A percentile compares a stretch with the other conserved stretches of the same genome.
These are phyloP conservation scores for Lutjanus campechanus DNA, from an alignment of 2,797 vertebrate species.

Conservation along the genomic window DNA sequence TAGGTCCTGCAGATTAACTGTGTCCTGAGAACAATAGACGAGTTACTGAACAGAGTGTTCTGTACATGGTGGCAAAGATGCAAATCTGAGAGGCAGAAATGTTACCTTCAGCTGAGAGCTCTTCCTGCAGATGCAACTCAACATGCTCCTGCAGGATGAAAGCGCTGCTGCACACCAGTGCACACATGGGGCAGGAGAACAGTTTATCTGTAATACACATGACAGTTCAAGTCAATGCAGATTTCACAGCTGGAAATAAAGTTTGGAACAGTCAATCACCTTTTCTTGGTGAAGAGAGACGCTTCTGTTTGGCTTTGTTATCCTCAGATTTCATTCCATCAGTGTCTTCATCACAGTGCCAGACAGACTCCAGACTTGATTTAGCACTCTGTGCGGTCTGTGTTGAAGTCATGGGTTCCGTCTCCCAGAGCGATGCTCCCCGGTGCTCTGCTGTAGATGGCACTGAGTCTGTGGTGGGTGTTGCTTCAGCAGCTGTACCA, in stretches of 20 bases:
- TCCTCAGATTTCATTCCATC: conserved; percentile 58
- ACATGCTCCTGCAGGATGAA: conserved; percentile 83
- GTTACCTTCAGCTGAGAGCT: conserved; percentile 64
- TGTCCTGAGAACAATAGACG: background rate
- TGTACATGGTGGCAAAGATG: background rate
- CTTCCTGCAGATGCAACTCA: conserved; percentile 82
- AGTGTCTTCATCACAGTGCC: background rate
- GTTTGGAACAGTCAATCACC: conserved; percentile 61
- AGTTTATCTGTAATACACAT: conserved; percentile 65
- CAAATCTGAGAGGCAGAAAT: background rate
- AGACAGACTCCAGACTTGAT: background rate
- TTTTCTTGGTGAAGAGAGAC: conserved; percentile 71
- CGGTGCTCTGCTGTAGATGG: background rate
- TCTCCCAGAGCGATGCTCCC: background rate
- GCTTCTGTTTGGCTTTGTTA: conserved; percentile 75
- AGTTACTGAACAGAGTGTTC: background rate
- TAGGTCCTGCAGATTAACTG: background rate
- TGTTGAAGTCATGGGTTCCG: background rate
- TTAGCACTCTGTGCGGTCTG: background rate
- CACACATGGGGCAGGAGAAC: conserved; percentile 91
- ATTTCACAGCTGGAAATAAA: background rate
- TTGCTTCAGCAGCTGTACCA: background rate
- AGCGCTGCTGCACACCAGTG: conserved; percentile 81
- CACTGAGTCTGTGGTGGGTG: background rate
- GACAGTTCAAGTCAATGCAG: background rate